These are phyloP conservation scores for Sarcophilus harrisii DNA, from an alignment of 2,797 vertebrate species.

Conservation along the genomic window DNA sequence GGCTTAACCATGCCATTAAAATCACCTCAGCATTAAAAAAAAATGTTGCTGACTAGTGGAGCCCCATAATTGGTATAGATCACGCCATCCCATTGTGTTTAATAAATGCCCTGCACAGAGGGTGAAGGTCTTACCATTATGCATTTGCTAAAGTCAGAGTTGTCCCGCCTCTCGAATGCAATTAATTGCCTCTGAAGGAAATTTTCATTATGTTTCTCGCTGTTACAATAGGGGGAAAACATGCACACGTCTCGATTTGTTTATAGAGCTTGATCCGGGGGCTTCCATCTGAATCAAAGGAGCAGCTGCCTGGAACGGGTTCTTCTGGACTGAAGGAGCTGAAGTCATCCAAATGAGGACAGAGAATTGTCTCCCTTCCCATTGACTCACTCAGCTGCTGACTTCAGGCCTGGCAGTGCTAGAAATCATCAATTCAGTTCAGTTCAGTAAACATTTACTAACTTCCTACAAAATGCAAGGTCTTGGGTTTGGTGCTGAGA, in stretches of 20 bases:
- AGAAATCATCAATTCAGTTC: constrained; percentile 1
- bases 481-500: background rate
- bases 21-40: constrained; percentile 45
- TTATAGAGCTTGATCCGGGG: background rate
- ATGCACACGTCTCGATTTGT: rapidly evolving
- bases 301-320: background rate
- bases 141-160: background rate
- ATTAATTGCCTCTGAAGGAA: constrained; percentile 53
- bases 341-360: background rate
- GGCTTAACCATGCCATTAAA: constrained; percentile 35
- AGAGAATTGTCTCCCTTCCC: background rate
- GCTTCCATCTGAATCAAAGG: background rate
- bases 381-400: background rate
- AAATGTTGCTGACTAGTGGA: constrained; percentile 36
- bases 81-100: constrained; percentile 25
- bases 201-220: constrained; percentile 35
- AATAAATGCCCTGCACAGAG: constrained; percentile 53
- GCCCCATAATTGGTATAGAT: constrained; percentile 46
- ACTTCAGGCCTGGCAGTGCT: background rate
- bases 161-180: constrained; percentile 33
- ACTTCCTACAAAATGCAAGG: background rate
- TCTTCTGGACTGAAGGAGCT: background rate
- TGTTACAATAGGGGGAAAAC: constrained; percentile 5
- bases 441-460: background rate
- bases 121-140: constrained; percentile 43